These are phyloP conservation scores for Parnassius orleans DNA, from an alignment of 2,888 invertebrate species.

Conservation along the genomic window DNA sequence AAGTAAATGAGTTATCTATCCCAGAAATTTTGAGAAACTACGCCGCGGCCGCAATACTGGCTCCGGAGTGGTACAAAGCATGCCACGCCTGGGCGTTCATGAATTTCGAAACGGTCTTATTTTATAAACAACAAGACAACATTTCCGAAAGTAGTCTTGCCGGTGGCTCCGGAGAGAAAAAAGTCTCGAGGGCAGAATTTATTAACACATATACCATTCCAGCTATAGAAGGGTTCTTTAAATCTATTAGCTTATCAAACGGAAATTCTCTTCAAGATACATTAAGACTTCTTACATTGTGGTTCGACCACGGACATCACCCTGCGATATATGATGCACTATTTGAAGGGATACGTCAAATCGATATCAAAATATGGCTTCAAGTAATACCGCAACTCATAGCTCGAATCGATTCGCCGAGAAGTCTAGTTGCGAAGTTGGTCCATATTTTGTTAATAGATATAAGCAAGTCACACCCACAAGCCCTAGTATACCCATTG, in stretches of 20 bases:
- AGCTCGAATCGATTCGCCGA: conserved; percentile 97
- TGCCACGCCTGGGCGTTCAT: conserved; percentile 99
- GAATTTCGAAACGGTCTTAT: conserved; percentile 95
- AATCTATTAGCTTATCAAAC: conserved; percentile 94
- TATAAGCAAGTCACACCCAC: conserved; percentile 98
- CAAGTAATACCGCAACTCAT: conserved; percentile 99
- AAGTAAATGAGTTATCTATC: conserved; percentile 89
- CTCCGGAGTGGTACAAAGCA: conserved; percentile 96
- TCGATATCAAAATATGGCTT: conserved; percentile 98
- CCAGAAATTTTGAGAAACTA: conserved; percentile 88
- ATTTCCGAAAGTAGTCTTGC: conserved; percentile 68
- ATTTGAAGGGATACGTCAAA: conserved; percentile 93
- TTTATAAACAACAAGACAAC: conserved; percentile 79
- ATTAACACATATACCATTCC: conserved; percentile 88
- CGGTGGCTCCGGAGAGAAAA: conserved; percentile 68
- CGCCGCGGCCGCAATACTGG: conserved; percentile 90
- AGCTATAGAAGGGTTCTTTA: conserved; percentile 97
- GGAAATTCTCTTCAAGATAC: conserved; percentile 98
- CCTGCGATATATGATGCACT: conserved; percentile 96
- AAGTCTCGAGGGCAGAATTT: conserved; percentile 66
- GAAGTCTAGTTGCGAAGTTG: conserved; percentile 92
- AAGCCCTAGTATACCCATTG: conserved; percentile 97
- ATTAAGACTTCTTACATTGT: conserved; percentile 93
- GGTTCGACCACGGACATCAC: conserved; percentile 99
- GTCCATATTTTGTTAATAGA: conserved; percentile 97